phyloP scores from a whole-genome alignment of 2,888 invertebrate genomes.

The Cepaea hortensis region DNA sequence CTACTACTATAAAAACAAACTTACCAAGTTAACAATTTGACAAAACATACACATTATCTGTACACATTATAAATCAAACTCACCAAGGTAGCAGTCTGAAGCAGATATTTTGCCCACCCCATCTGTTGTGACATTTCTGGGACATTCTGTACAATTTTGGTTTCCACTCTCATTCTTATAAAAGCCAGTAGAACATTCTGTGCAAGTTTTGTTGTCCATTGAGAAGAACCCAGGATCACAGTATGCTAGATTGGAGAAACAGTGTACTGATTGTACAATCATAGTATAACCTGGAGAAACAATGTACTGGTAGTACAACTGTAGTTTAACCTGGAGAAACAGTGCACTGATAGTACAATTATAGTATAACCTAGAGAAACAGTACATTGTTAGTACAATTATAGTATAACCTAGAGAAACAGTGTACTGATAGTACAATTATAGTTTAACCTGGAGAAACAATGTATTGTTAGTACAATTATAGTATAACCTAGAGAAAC shows the following conservation, averaged over 20 bases:
- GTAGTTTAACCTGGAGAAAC: too few relatives aligned
- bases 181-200: constrained; percentile 40
- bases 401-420: too few relatives aligned
- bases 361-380: too few relatives aligned
- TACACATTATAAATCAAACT: constrained; percentile 5
- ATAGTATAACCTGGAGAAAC: too few relatives aligned
- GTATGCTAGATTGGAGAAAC: constrained; percentile 43
- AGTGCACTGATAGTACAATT: too few relatives aligned
- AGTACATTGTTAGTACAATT: too few relatives aligned
- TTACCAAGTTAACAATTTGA: not conserved
- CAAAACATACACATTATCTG: not conserved
- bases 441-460: too few relatives aligned
- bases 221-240: constrained; percentile 53
- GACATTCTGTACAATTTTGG: constrained; percentile 49
- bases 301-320: too few relatives aligned
- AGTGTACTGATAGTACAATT: too few relatives aligned
- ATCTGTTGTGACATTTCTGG: constrained; percentile 37
- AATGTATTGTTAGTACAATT: too few relatives aligned
- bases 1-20: not conserved
- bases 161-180: constrained; percentile 51
- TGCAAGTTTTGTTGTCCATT: constrained; percentile 38
- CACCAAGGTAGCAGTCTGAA: constrained; percentile 47
- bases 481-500: too few relatives aligned
- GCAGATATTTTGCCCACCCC: constrained; percentile 10
- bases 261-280: not conserved